Evolutionary conservation across 2,888 invertebrate species (phyloP), one percentile per base, ranked within the genome.

Genomic region (Callimorpha dominula): DNA sequence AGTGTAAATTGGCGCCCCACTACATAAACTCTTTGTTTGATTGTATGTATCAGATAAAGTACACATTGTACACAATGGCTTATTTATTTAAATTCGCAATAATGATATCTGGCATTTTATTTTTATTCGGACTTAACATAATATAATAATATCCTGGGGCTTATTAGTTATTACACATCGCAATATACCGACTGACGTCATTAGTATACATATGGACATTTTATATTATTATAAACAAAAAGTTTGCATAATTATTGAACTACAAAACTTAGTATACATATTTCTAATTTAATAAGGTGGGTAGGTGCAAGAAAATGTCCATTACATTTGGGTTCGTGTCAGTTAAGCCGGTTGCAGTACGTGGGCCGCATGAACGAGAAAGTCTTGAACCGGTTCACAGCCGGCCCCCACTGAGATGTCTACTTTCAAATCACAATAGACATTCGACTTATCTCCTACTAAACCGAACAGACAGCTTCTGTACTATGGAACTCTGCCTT

Each of bases 381-480:
- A 95, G 95, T 93, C 91, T 86, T 87, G 86, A 90, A 95, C 95
- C 95, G 95, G 95, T 95, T 90, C 87, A 87, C 83, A 81, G 75
- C 72, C 81, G 79, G 88, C 92, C 92, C 91, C 92, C 89, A 90
- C 90, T 88, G 82, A 86, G 87, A 90, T 90, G 93, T 93, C 94
- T 93, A 95, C 95, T 95, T 95, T 95, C 95, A 93, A 93, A 92
- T 93, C 90, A 95, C 94, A 95, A 95, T 95, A 92, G 93, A 90
- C 88, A 84, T 87, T 87, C 85, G 87, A 89, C 88, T 91, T 93
- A 89, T 92, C 89, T 87, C 75, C 71, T 69, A 83, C 84, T 83
- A 83, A 87, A 88, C 87, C 81, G 80, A 89, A 77, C 78, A 76
- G 84, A 85, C 87, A 79, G 88, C 91, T 91, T 88, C 91, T 90